phyloP scores from a whole-genome alignment of 1,140 invertebrate genomes.

The Drosophila azteca region DNA sequence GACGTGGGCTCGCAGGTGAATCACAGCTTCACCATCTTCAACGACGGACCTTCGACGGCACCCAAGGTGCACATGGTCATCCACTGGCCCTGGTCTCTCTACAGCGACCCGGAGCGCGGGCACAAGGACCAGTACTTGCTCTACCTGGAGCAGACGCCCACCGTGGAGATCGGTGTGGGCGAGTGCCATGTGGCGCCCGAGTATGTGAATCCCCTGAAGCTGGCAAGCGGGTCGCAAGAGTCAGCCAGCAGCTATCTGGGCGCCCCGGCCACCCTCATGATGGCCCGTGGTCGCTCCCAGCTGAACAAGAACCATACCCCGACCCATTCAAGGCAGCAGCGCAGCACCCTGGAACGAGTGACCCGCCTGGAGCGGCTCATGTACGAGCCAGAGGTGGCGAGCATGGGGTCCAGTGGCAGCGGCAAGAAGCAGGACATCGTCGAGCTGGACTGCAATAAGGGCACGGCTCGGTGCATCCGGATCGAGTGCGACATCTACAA shows the following conservation, averaged over 20 bases:
- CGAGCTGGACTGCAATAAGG: constrained; percentile 91
- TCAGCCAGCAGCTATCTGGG: constrained; percentile 25
- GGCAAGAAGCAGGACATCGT: constrained; percentile 89
- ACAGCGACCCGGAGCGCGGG: constrained; percentile 86
- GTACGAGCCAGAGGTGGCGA: constrained; percentile 81
- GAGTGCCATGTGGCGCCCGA: constrained; percentile 86
- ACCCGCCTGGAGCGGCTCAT: constrained; percentile 89
- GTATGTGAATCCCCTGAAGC: constrained; percentile 88
- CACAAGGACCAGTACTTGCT: constrained; percentile 93
- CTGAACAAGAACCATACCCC: constrained; percentile 57
- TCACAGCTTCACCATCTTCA: constrained; percentile 94
- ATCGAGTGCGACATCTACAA: constrained; percentile 92
- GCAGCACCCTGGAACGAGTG: constrained; percentile 88
- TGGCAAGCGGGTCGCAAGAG: constrained; percentile 84
- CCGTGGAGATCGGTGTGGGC: constrained; percentile 88
- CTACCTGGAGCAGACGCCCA: constrained; percentile 92
- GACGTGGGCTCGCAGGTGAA: constrained; percentile 93
- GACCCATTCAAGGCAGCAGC: constrained; percentile 71
- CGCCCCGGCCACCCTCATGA: constrained; percentile 66
- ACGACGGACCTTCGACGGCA: constrained; percentile 94
- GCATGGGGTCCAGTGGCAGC: constrained; percentile 81
- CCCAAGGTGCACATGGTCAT: constrained; percentile 91
- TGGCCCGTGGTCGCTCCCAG: constrained; percentile 32
- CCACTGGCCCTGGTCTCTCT: constrained; percentile 95
- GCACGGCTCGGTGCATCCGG: constrained; percentile 93